phyloP scores from a whole-genome alignment of 2,888 invertebrate genomes.

The Conomelus anceps region DNA sequence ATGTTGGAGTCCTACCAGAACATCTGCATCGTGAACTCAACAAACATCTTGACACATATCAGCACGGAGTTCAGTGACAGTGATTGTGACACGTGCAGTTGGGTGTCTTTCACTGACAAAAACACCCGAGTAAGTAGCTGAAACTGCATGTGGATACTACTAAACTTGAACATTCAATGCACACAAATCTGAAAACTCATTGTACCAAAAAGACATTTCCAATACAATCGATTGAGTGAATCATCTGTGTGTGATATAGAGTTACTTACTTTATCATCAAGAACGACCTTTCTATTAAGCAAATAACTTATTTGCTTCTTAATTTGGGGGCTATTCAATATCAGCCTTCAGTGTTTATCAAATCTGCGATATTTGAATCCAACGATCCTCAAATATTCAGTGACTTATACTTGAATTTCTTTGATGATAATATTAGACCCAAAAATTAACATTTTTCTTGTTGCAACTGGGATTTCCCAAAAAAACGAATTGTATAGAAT shows the following conservation, averaged over 20 bases:
- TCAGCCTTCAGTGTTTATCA: not conserved
- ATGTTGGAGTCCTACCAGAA: constrained; percentile 62
- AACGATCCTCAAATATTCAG: not conserved
- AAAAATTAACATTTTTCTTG: not conserved
- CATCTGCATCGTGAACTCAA: constrained; percentile 59
- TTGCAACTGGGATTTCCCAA: not conserved
- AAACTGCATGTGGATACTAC: not conserved
- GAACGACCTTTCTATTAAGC: not conserved
- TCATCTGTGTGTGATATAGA: not conserved
- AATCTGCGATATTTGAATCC: not conserved
- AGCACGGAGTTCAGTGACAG: constrained; percentile 40
- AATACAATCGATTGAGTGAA: no score
- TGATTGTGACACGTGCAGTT: constrained; percentile 13
- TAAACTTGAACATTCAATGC: not conserved
- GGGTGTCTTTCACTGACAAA: not conserved
- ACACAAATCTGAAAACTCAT: not conserved
- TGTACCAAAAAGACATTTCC: not conserved
- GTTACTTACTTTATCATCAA: not conserved
- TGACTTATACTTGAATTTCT: not conserved
- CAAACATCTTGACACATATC: constrained; percentile 58
- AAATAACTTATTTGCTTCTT: not conserved
- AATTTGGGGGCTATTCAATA: not conserved
- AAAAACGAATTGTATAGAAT: no score
- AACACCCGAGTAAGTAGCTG: not conserved
- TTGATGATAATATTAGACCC: not conserved